Percentiles rank a stretch among this genome's conserved stretches.
phyloP scores from a whole-genome alignment of 53 echinoderm and acorn worm genomes.

The Mesocentrotus franciscanus region DNA sequence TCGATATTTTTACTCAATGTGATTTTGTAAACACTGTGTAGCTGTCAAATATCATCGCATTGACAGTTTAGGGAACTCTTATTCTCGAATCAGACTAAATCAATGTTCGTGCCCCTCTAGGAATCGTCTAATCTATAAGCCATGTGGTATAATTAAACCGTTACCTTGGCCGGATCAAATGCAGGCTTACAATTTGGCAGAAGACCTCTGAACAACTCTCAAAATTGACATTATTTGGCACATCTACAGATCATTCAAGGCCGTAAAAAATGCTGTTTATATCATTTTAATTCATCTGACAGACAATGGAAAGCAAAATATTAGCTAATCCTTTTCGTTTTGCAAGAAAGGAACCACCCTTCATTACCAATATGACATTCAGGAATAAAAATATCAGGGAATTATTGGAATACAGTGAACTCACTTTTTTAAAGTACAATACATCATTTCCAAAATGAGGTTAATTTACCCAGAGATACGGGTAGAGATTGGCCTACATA shows the following conservation, averaged over 20 bases:
- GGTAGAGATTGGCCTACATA: too few species aligned
- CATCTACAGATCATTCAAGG: not conserved
- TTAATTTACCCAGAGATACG: too few species aligned
- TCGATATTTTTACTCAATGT: not conserved
- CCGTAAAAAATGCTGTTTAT: not conserved
- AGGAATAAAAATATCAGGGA: not conserved
- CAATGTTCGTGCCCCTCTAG: not conserved
- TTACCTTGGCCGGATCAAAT: constrained; percentile 50
- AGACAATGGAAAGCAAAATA: constrained; percentile 2
- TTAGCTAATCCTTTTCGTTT: not conserved
- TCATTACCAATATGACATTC: not conserved
- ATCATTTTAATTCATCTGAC: not conserved
- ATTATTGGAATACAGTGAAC: too few species aligned
- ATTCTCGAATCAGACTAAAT: constrained; percentile 45
- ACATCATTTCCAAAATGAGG: too few species aligned
- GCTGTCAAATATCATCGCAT: not conserved
- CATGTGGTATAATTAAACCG: constrained; percentile 52
- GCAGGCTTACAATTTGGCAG: constrained; percentile 47
- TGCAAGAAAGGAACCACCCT: constrained; percentile 17
- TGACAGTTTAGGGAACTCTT: constrained; percentile 17
- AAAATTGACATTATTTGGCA: constrained; percentile 51
- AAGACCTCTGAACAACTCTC: not conserved
- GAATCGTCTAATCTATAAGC: constrained; percentile 6
- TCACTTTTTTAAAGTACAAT: too few species aligned
- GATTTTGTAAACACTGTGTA: not conserved